Evolutionary conservation across 2,797 vertebrate species (phyloP), one percentile per base, ranked within the genome.

Genomic region (Enteromius viviparus): DNA sequence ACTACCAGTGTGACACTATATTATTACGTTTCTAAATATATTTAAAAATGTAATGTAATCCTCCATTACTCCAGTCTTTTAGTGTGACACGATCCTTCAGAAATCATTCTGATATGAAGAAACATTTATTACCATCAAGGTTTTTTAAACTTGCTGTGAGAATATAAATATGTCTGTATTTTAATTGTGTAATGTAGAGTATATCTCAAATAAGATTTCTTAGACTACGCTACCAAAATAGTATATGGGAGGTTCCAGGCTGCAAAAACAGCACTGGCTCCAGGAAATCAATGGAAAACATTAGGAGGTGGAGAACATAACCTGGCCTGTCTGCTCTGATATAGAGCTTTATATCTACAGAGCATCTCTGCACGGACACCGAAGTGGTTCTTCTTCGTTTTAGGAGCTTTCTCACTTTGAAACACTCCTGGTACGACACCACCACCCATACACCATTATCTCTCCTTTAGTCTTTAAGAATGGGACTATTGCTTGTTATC

Each of bases 381-480:
- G 21, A 14, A 78, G 10, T 34, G 3, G 47, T 19, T 68, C 47
- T 40, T 79, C 23, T 34, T 60, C 17, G 32, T n/a, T 72, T 62
- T 49, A 23, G 21, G 40, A 81, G 14, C 40, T 72, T 29, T 62
- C 12, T 62, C 11, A 34, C 29, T 62, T 72, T 64, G 40, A 77
- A 64, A 77, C 62, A 10, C 37, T 62, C 37, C 37, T 21, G 17
- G 23, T 64, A 64, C 9, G 19, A 62, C 37, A 32, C 40, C n/a
- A 32, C 15, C 76, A 12, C 58, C 32, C 58, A 64, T 47, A 64
- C 47, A 45, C 53, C 45, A 42, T 76, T 23, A 76, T 26, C 53
- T 60, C n/a, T 60, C 21, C 37, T 29, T 70, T 60, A 65, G 70
- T 58, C 34, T 70, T 70, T 45, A 12, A 45, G 34, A 70, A 80